Percentiles rank a stretch among this genome's conserved stretches.
phyloP scores from a whole-genome alignment of 2,797 vertebrate genomes.

The Tolypeutes matacus region DNA sequence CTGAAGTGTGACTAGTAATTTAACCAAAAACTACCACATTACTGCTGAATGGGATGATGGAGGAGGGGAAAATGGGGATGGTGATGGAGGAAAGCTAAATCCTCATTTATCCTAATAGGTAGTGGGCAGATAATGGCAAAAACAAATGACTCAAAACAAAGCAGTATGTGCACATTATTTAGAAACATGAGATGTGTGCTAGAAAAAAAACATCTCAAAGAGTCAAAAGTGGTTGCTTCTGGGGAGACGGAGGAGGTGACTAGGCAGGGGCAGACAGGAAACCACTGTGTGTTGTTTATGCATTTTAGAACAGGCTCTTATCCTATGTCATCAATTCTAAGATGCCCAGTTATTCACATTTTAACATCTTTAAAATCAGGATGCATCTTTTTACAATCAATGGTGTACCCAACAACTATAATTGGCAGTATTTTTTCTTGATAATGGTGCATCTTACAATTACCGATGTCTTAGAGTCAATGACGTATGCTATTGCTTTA shows the following conservation, averaged over 20 bases:
- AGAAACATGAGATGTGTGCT: not conserved
- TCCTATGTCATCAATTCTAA: not conserved
- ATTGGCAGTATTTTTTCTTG: not conserved
- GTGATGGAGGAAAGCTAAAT: not conserved
- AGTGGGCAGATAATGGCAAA: not conserved
- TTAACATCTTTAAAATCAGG: too few relatives aligned
- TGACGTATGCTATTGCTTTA: not conserved
- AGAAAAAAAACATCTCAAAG: not conserved
- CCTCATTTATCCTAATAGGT: not conserved
- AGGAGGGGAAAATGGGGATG: too few relatives aligned
- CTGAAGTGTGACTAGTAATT: not conserved
- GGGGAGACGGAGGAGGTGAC: not conserved
- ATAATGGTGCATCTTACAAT: fast-evolving
- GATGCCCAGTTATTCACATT: too few relatives aligned
- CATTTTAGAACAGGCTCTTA: not conserved
- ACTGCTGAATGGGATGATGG: not conserved
- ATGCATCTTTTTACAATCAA: not conserved
- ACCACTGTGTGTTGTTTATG: fast-evolving
- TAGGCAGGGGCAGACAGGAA: not conserved
- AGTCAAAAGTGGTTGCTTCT: not conserved
- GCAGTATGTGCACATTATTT: not conserved
- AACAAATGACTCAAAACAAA: not conserved
- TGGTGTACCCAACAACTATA: not conserved
- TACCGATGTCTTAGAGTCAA: not conserved
- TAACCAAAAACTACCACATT: not conserved